phyloP scores from a whole-genome alignment of 2,888 invertebrate genomes.

The Platerodrilus igneus region DNA sequence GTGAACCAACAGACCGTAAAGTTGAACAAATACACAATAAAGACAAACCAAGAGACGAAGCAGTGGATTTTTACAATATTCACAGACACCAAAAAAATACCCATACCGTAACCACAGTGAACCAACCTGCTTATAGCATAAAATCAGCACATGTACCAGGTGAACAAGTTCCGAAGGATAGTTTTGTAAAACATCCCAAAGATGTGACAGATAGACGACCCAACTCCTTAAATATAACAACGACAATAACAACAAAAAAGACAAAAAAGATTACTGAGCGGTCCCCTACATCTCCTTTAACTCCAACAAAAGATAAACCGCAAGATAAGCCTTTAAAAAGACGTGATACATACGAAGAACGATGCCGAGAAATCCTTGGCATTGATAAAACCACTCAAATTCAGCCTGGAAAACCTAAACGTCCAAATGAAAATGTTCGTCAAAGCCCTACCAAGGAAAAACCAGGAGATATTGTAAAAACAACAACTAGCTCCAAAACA shows the following conservation, averaged over 20 bases:
- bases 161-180: no score
- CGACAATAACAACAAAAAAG: constrained; percentile 27
- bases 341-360: constrained; percentile 69
- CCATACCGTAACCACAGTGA: no score
- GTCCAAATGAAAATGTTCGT: constrained; percentile 14
- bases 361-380: constrained; percentile 66
- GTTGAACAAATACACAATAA: neutral
- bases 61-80: no score
- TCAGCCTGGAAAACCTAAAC: constrained; percentile 10
- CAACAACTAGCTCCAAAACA: neutral
- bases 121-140: no score
- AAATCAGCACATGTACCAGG: no score
- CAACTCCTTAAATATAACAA: constrained; percentile 6
- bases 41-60: constrained; percentile 1
- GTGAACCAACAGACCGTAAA: constrained; percentile 11
- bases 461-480: neutral
- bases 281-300: constrained; percentile 39
- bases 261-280: constrained; percentile 37
- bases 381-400: constrained; percentile 49
- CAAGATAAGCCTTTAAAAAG: constrained; percentile 49
- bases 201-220: constrained; percentile 7
- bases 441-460: constrained; percentile 20
- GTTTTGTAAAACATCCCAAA: no score
- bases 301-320: constrained; percentile 11
- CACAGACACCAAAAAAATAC: no score